Evolutionary conservation across 2,797 vertebrate species (phyloP).

Genomic region (Aythya fuligula): DNA sequence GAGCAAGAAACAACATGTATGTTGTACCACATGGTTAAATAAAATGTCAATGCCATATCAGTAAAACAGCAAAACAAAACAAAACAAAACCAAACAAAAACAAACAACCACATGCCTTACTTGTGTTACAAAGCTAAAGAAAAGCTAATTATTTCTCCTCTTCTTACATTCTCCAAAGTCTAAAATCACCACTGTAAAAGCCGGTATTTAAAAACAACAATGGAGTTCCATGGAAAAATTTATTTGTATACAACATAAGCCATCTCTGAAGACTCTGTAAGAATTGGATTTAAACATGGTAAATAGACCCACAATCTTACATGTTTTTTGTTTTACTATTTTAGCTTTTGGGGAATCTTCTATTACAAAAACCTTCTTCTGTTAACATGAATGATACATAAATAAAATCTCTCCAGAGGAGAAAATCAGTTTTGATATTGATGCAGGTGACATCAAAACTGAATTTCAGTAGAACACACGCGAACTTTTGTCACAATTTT

Average conservation of each 20-base stretch:
- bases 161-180: background rate
- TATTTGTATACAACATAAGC: background rate
- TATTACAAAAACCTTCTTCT: background rate
- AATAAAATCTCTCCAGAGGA: background rate
- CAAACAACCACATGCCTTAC: background rate
- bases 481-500: background rate
- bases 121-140: background rate
- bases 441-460: background rate
- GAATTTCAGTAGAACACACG: background rate
- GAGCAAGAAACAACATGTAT: background rate
- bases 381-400: background rate
- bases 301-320: background rate
- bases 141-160: background rate
- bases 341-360: background rate
- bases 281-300: background rate
- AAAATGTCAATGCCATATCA: background rate
- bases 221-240: background rate
- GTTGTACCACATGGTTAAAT: background rate
- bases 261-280: background rate
- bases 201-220: background rate
- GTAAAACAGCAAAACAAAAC: background rate
- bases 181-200: background rate
- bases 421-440: background rate
- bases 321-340: background rate
- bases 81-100: accelerated